Percentiles rank a stretch among this genome's conserved stretches.
Evolutionary conservation across 1,140 invertebrate genomes (phyloP).

Genomic region (Diploscapter pachys): DNA sequence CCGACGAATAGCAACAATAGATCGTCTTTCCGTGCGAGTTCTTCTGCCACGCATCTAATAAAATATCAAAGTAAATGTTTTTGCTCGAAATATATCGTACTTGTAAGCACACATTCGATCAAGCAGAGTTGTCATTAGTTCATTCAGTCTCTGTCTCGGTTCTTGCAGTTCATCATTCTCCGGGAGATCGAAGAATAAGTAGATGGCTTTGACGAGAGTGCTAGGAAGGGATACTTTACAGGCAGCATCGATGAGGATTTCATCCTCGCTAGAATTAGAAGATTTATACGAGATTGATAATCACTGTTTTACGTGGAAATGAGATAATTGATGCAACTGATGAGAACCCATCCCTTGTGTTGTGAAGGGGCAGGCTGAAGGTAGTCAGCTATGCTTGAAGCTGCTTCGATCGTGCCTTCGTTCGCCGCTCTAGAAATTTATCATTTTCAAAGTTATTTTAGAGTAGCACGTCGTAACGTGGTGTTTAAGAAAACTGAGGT

Average conservation of each 20-base stretch:
- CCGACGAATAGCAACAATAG: conserved; percentile 89
- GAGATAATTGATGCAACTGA: conserved; percentile 47
- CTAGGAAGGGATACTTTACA: conserved; percentile 89
- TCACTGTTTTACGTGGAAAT: conserved; percentile 43
- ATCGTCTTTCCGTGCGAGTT: conserved; percentile 92
- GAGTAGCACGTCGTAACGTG: background rate
- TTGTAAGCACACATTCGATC: conserved; percentile 85
- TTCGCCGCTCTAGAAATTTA: conserved; percentile 71
- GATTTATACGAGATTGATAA: conserved; percentile 6
- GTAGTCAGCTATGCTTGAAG: conserved; percentile 47
- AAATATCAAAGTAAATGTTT: background rate
- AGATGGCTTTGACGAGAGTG: conserved; percentile 95
- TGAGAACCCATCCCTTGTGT: conserved; percentile 46
- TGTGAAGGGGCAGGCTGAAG: conserved; percentile 36
- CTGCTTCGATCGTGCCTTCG: conserved; percentile 69
- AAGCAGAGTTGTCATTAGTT: conserved; percentile 70
- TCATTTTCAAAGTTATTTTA: background rate
- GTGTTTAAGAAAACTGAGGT: background rate
- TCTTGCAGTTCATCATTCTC: conserved; percentile 62
- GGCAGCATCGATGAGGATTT: conserved; percentile 70
- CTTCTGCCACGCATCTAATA: conserved; percentile 74
- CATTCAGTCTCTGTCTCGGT: conserved; percentile 12
- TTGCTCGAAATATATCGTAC: conserved; percentile 33
- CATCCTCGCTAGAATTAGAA: conserved; percentile 44
- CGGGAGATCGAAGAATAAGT: conserved; percentile 96